Percentiles rank a stretch among this genome's conserved stretches.
These are phyloP conservation scores for Chrysogorgia sp. DNA, from an alignment of 92 coral and sea anemone species.

Conservation along the genomic window DNA sequence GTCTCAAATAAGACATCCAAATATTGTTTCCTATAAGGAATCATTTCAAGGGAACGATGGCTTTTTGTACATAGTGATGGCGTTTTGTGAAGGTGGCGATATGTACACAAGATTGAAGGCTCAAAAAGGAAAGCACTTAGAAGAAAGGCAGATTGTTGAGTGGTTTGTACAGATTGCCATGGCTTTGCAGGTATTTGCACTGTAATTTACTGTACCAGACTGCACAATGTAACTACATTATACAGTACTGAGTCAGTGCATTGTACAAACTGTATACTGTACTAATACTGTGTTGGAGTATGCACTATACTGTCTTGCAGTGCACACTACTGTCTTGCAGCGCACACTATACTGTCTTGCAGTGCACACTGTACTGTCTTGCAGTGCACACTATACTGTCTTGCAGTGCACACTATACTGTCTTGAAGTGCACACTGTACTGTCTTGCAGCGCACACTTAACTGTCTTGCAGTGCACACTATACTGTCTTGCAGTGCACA, in stretches of 20 bases:
- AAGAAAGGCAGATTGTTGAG: constrained; percentile 92
- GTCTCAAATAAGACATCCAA: constrained; percentile 90
- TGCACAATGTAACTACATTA: neutral
- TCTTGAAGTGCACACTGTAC: no score
- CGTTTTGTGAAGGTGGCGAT: constrained; percentile 98
- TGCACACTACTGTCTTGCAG: no score
- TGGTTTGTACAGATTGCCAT: constrained; percentile 99
- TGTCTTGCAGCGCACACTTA: no score
- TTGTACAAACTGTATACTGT: no score
- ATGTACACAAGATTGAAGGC: constrained; percentile 81
- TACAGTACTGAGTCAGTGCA: no score
- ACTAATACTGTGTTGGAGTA: neutral
- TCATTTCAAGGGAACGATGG: constrained; percentile 90
- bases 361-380: no score
- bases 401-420: no score
- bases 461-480: no score
- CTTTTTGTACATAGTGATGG: constrained; percentile 87
- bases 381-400: no score
- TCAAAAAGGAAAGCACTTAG: constrained; percentile 73
- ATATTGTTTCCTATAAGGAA: constrained; percentile 93
- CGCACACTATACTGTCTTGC: no score
- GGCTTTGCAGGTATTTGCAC: constrained; percentile 87
- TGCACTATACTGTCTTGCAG: no score
- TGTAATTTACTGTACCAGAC: neutral
- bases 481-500: no score